These are phyloP conservation scores for Galleria mellonella DNA, from an alignment of 1,140 invertebrate species.

Conservation along the genomic window DNA sequence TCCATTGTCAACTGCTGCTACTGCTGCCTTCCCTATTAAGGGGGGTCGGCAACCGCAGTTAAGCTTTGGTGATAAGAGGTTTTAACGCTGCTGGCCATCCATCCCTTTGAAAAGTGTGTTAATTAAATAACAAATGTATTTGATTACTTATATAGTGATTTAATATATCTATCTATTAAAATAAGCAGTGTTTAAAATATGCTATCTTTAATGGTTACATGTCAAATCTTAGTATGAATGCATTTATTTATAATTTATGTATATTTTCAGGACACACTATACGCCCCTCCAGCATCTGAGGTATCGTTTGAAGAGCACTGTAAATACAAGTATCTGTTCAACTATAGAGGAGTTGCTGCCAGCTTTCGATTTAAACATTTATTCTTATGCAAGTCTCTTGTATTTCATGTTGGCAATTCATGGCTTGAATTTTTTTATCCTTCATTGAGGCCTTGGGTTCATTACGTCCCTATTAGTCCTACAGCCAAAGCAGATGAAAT, in stretches of 20 bases:
- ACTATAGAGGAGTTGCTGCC: constrained; percentile 96
- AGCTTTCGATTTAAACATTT: constrained; percentile 98
- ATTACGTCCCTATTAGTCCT: constrained; percentile 92
- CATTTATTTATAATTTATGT: neutral
- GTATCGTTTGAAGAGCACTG: constrained; percentile 95
- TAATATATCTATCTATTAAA: too few relatives aligned
- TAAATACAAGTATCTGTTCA: constrained; percentile 95
- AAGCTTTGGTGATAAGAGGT: too few relatives aligned
- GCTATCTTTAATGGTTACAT: too few relatives aligned
- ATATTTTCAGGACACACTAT: constrained; percentile 85
- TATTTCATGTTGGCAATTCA: constrained; percentile 96
- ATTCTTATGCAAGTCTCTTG: constrained; percentile 94
- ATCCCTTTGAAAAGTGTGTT: too few relatives aligned
- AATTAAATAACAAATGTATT: too few relatives aligned
- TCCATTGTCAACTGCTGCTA: too few relatives aligned
- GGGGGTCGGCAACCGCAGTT: too few relatives aligned
- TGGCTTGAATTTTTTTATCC: constrained; percentile 98
- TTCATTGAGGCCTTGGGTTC: constrained; percentile 94
- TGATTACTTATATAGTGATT: too few relatives aligned
- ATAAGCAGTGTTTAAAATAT: too few relatives aligned
- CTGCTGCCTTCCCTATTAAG: too few relatives aligned
- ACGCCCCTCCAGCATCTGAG: constrained; percentile 87
- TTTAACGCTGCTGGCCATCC: too few relatives aligned
- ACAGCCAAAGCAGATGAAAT: constrained; percentile 81
- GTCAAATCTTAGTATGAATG: too few relatives aligned